Conservation (phyloP, 2,113 vertebrate genomes). For the Anoplopoma fimbria region DNA sequence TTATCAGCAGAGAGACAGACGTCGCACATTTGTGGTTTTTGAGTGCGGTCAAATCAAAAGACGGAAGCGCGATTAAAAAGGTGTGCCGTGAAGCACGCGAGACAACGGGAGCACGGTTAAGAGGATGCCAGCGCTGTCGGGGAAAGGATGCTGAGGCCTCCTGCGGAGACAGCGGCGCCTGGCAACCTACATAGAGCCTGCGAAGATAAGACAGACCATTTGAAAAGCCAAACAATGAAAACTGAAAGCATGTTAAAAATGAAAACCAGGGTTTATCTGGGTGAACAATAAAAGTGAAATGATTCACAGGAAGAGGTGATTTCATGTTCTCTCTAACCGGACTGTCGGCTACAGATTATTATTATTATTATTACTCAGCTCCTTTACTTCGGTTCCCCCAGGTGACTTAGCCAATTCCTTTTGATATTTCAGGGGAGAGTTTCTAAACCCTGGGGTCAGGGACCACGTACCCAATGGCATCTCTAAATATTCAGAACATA, state of each 20-base stretch:
- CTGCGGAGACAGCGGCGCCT: conserved; percentile 60
- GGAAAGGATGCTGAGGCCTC: conserved; percentile 61
- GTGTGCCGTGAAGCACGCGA: conserved; percentile 49
- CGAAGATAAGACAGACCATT: conserved; percentile 57
- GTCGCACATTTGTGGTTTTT: conserved; percentile 55
- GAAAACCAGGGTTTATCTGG: conserved; percentile 49
- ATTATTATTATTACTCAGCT: neutral
- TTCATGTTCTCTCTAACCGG: conserved; percentile 16
- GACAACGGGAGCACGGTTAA: conserved; percentile 70
- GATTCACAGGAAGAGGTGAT: conserved; percentile 35
- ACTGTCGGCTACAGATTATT: neutral
- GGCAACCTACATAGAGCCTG: conserved; percentile 65
- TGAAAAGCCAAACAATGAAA: conserved; percentile 63
- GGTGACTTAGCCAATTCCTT: neutral
- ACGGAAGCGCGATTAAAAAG: conserved; percentile 76
- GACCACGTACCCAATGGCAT: neutral
- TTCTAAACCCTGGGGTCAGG: neutral
- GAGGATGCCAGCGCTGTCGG: conserved; percentile 62
- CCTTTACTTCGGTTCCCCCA: neutral
- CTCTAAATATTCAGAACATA: neutral
- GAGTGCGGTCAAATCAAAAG: conserved; percentile 79
- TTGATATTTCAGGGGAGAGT: neutral
- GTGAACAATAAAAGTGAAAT: conserved; percentile 25
- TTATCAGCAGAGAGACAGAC: conserved; percentile 83
- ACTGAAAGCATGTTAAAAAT: conserved; percentile 40